Base-by-base conservation (phyloP, 1,140 invertebrate genomes). In the Marisa cornuarietis region DNA sequence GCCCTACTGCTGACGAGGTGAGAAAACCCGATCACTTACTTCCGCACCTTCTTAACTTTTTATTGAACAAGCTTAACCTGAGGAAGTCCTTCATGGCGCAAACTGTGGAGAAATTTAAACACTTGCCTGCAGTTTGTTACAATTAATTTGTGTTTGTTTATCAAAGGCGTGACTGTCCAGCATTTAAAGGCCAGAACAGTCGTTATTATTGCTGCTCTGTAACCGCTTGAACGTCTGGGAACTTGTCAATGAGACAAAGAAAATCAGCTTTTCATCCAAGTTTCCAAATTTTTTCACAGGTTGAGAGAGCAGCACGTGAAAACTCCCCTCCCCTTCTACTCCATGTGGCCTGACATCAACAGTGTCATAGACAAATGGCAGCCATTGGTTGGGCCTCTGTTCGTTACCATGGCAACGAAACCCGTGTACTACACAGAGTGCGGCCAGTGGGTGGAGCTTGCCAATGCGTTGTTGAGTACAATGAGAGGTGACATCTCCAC, bases 1-100 rank as follows among this genome's bases (percentile, higher is more conserved):
- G 7, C 54, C n/a, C 20, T 13, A 16, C 62, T 83, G 9, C 62
- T 85, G 18, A 42, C 22, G 10, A 69, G 66, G 76, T 77, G 52
- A 54, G 14, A 16, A 11, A 66, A 7, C 14, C 13, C 3, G 3
- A 42, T 1, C 31, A 6, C 31, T 42, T 42, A 2, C 31, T 0
- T n/a, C n/a, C n/a, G n/a, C n/a, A n/a, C n/a, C n/a, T n/a, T n/a
- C n/a, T n/a, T n/a, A n/a, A n/a, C n/a, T n/a, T n/a, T n/a, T n/a
- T n/a, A n/a, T n/a, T 63, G 54, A 0, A 31, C 42, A 16, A 26
- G 54, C 14, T 14, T 18, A 11, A 4, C n/a, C n/a, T n/a, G 31
- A 42, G 31, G 31, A 42, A 42, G 31, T 42, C 31, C 31, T 42
- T 42, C 31, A 2, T 42, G n/a, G n/a, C n/a, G 3, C 31, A 6